These are phyloP conservation scores for Apamea sordens DNA, from an alignment of 2,888 invertebrate species.

Conservation along the genomic window DNA sequence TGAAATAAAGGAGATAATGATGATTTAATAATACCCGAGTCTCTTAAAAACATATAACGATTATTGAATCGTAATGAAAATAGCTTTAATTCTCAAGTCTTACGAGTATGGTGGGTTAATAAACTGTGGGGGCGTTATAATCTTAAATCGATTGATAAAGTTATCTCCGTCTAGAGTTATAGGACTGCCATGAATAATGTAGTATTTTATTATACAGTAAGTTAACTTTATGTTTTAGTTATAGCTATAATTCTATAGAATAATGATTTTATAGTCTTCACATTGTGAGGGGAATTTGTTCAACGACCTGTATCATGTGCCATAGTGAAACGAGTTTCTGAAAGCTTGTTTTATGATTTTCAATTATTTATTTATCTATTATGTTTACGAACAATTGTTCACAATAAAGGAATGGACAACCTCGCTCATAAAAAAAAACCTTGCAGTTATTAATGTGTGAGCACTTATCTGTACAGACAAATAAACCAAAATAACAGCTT, in stretches of 20 bases:
- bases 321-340: background rate
- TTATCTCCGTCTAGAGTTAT: constrained; percentile 44
- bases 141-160: constrained; percentile 54
- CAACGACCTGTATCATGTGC: background rate
- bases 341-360: background rate
- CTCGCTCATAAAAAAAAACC: background rate
- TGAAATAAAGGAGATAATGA: background rate
- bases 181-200: constrained; percentile 51
- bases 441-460: background rate
- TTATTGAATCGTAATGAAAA: background rate
- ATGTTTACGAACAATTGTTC: background rate
- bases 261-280: background rate
- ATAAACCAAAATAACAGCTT: background rate
- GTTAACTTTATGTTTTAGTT: constrained; percentile 22
- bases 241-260: background rate
- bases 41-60: background rate
- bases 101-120: constrained; percentile 13
- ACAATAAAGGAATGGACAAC: background rate
- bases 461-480: background rate
- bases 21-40: background rate
- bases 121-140: constrained; percentile 48
- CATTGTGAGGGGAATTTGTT: background rate
- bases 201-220: constrained; percentile 28
- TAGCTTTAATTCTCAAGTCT: constrained; percentile 17
- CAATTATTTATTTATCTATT: background rate